phyloP scores from a whole-genome alignment of 2,797 vertebrate genomes.

The Sparus aurata region DNA sequence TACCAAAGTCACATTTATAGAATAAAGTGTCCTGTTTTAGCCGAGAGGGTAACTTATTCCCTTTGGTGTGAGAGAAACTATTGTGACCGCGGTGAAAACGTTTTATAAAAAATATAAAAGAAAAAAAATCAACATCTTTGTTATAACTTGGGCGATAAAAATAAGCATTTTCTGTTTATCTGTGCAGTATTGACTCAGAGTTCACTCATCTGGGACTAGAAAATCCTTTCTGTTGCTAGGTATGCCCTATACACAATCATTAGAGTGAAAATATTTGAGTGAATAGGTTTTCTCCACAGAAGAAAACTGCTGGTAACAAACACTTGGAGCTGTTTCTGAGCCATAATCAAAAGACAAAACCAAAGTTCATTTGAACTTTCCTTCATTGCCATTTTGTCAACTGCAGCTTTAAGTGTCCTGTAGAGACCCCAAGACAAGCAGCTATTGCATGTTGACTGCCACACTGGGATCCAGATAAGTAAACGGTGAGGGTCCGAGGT shows the following conservation, averaged over 20 bases:
- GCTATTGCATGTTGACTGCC: slow-evolving; percentile 10
- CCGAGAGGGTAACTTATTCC: too few species aligned
- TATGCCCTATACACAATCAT: background rate
- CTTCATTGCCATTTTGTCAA: background rate
- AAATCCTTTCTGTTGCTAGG: too few species aligned
- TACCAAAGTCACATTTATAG: too few species aligned
- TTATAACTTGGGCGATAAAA: too few species aligned
- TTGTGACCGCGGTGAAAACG: too few species aligned
- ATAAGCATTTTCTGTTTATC: too few species aligned
- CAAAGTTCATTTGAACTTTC: background rate
- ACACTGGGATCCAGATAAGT: slow-evolving; percentile 24
- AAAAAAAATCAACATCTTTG: too few species aligned
- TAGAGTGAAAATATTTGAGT: background rate
- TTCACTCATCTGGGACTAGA: too few species aligned
- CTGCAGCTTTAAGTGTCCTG: background rate
- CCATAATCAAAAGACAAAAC: background rate
- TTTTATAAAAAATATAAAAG: too few species aligned
- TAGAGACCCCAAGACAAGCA: slow-evolving; percentile 1
- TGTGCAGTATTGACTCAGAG: too few species aligned
- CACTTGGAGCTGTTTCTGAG: background rate
- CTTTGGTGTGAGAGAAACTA: too few species aligned
- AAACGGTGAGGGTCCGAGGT: slow-evolving; percentile 63
- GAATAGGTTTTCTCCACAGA: background rate
- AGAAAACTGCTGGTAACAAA: background rate
- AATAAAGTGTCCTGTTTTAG: too few species aligned